Base-by-base conservation (phyloP, 2,888 invertebrate genomes). In the Phengaris alcon region DNA sequence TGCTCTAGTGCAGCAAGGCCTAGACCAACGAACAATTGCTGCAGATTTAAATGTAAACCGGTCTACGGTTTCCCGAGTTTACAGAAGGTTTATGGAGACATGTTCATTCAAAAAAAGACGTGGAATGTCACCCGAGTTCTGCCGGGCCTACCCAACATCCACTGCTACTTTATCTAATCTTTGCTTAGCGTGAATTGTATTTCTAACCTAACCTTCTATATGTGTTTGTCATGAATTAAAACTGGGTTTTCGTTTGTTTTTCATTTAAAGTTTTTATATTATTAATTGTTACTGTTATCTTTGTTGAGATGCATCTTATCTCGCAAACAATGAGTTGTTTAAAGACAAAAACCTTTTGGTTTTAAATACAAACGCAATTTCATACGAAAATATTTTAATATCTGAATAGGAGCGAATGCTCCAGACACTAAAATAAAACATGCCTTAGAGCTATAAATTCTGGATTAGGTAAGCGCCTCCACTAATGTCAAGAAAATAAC, bases 201-300 rank as follows among this genome's bases (percentile, higher is more conserved):
- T 44, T 13, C 6, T 64, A n/a, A n/a, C n/a, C n/a, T n/a, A n/a
- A 15, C 9, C 9, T 9, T 12, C 10, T 44, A 64, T 6, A 12
- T 44, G 35, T 64, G 35, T 64, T 13, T 12, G 3, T 64, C 35
- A 13, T 64, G 12, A 64, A 22, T 64, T 64, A 48, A 69, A 46
- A n/a, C 9, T 22, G 52, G 52, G 52, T 51, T 70, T 51, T 70
- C 6, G 70, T 6, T 22, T 51, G 15, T 68, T 48, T 51, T 70
- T 70, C 22, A 35, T 54, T 35, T 72, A 15, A 12, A 35, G 52
- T 52, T 54, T 54, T 54, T 72, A 35, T 51, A 52, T 72, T 72
- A 54, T 72, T 72, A 54, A 52, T 72, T 54, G 72, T 72, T 72
- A 22, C 35, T 52, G 70, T 54, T 72, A 54, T 72, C 72, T 72